phyloP scores from a whole-genome alignment of 2,113 vertebrate genomes.

The Sylvia atricapilla region DNA sequence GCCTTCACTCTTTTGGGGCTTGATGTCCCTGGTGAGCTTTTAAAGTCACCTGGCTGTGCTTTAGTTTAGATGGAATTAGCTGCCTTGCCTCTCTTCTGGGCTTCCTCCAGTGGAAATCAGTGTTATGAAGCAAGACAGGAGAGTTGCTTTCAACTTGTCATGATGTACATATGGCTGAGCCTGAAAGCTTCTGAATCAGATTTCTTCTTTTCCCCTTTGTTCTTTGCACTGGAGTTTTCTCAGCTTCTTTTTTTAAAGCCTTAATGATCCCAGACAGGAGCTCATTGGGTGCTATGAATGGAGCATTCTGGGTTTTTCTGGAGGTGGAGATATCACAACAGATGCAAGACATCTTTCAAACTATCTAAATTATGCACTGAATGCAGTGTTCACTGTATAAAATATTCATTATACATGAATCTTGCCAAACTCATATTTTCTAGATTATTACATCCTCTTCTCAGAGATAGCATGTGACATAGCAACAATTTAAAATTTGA shows the following conservation, averaged over 20 bases:
- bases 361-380: conserved; percentile 41
- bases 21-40: not conserved
- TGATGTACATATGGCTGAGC: not conserved
- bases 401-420: conserved; percentile 37
- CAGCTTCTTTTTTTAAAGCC: not conserved
- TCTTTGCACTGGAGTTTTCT: not conserved
- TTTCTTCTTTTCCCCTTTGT: not conserved
- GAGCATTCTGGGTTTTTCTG: conserved; percentile 34
- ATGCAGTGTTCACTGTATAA: not conserved
- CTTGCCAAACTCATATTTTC: conserved; percentile 26
- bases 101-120: not conserved
- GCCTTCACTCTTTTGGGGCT: not conserved
- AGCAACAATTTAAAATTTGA: conserved; percentile 32
- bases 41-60: not conserved
- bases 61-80: not conserved
- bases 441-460: not conserved
- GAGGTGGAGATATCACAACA: conserved; percentile 34
- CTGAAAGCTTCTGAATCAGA: not conserved
- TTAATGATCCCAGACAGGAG: not conserved
- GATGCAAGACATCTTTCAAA: conserved; percentile 41
- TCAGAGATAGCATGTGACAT: not conserved
- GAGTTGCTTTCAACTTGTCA: not conserved
- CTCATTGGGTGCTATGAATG: not conserved
- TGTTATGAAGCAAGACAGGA: not conserved
- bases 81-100: not conserved